A percentile compares a stretch with the other conserved stretches of the same genome.
phyloP scores from a whole-genome alignment of 2,888 invertebrate genomes.

The Drepanosiphum platanoidis region DNA sequence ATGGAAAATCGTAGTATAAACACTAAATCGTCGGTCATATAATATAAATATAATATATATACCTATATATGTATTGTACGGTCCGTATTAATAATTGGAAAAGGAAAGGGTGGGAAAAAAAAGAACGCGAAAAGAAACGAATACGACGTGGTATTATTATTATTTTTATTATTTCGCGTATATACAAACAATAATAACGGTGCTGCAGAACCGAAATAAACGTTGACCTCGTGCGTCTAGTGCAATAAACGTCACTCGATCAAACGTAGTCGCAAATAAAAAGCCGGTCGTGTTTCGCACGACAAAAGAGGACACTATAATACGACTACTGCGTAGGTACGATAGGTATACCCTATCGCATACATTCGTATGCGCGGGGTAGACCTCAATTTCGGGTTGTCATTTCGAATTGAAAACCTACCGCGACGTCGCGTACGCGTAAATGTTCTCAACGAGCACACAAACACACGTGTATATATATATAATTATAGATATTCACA shows the following conservation, averaged over 20 bases:
- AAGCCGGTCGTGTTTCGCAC: neutral
- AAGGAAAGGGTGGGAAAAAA: neutral
- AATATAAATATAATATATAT: neutral
- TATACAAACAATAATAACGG: neutral
- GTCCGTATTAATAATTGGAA: neutral
- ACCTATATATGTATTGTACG: too few species aligned
- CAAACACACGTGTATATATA: too few species aligned
- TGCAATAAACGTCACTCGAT: slow-evolving; percentile 4
- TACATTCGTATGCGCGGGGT: neutral
- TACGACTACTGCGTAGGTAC: too few species aligned
- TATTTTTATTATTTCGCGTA: neutral
- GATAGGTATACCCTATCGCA: too few species aligned
- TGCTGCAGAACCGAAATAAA: neutral
- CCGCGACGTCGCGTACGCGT: neutral
- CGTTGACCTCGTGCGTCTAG: neutral
- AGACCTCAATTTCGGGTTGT: neutral
- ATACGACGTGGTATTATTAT: neutral
- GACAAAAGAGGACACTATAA: neutral
- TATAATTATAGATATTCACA: too few species aligned
- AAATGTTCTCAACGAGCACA: too few species aligned
- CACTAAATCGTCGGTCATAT: neutral
- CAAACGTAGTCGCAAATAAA: neutral
- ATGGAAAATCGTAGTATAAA: neutral
- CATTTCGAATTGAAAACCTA: neutral
- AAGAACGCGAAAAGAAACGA: neutral